A percentile compares a stretch with the other conserved stretches of the same genome.
Conservation (phyloP, 2,888 invertebrate genomes). For the Lordiphosa andalusiaca region DNA sequence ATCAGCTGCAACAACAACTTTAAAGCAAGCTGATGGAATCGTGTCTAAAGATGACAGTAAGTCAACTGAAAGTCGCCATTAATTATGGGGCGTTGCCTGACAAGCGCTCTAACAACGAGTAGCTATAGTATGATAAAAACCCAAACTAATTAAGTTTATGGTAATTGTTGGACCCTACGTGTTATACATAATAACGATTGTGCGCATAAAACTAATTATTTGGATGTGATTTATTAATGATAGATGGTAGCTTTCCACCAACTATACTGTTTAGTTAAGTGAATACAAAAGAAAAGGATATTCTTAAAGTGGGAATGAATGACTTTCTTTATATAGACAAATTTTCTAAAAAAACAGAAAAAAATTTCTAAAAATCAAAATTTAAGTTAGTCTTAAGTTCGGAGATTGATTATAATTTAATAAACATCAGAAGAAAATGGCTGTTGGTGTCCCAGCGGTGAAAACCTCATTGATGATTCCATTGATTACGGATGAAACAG, state of each 20-base stretch:
- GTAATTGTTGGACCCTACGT: constrained; percentile 32
- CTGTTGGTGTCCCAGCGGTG: no score
- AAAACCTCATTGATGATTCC: no score
- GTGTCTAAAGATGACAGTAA: constrained; percentile 55
- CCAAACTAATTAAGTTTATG: constrained; percentile 41
- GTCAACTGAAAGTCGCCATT: constrained; percentile 60
- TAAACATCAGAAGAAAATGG: no score
- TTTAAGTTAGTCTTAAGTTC: no score
- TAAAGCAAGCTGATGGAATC: constrained; percentile 32
- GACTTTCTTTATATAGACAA: no score
- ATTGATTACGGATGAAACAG: no score
- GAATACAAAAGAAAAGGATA: no score
- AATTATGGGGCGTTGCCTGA: constrained; percentile 45
- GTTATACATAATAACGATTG: constrained; percentile 38
- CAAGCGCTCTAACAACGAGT: constrained; percentile 17
- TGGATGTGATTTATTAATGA: not conserved
- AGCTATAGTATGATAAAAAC: constrained; percentile 15
- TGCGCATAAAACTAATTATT: not conserved
- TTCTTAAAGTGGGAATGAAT: no score
- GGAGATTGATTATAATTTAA: no score
- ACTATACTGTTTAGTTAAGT: no score
- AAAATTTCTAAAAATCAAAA: no score
- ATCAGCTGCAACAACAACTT: constrained; percentile 23
- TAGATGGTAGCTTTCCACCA: not conserved
- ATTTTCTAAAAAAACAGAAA: no score